A percentile compares a stretch with the other conserved stretches of the same genome.
Conservation (phyloP, 2,888 invertebrate genomes). For the Eupithecia exiguata region DNA sequence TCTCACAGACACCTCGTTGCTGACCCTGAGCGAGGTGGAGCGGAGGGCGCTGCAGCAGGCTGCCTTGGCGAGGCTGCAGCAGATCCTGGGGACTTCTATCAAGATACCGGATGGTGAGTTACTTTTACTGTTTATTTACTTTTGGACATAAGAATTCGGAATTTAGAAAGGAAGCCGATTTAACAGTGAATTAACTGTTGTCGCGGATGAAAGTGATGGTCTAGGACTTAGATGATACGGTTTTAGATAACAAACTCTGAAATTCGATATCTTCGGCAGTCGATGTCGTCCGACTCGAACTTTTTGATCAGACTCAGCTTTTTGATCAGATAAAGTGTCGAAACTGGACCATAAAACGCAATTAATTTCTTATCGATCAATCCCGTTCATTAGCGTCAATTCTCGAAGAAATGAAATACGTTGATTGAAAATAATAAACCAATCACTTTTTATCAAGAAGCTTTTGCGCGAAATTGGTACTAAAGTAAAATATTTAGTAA, state of each 20-base stretch:
- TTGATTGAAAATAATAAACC: neutral
- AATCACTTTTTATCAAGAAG: neutral
- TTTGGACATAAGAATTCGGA: neutral
- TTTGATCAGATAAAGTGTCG: too few species aligned
- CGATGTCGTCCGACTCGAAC: neutral
- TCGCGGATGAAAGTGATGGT: neutral
- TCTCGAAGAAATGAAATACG: neutral
- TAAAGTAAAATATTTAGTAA: too few species aligned
- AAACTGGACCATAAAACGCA: too few species aligned
- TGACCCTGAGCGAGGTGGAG: constrained; percentile 91
- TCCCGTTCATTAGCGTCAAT: neutral
- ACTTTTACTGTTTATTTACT: neutral
- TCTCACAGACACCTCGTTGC: constrained; percentile 87
- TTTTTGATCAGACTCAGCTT: too few species aligned
- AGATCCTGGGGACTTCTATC: constrained; percentile 91
- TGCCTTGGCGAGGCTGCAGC: constrained; percentile 92
- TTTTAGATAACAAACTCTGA: neutral
- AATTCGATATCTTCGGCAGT: neutral
- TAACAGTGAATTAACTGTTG: neutral
- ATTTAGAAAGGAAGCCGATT: neutral
- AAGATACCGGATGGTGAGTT: constrained; percentile 91
- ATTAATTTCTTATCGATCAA: neutral
- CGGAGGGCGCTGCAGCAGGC: constrained; percentile 92
- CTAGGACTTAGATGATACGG: neutral
- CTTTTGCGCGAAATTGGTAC: neutral